These are phyloP conservation scores for Sus scrofa DNA, from an alignment of 2,113 vertebrate genomes.

Conservation along the genomic window T2T-Sscrofa CM000828.6:61417501-61418000, in stretches of 20 bases:
- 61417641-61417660: background rate
- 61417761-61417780: slow-evolving; percentile 65
- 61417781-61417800: background rate
- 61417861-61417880: background rate
- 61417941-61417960: background rate
- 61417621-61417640: background rate
- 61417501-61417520: background rate
- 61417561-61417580: background rate
- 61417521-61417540: background rate
- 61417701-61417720: slow-evolving; percentile 78
- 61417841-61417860: background rate
- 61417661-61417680: slow-evolving; percentile 73
- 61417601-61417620: background rate
- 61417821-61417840: background rate
- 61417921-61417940: background rate
- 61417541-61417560: background rate
- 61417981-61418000: background rate
- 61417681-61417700: slow-evolving; percentile 78
- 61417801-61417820: background rate
- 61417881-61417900: background rate
- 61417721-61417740: slow-evolving; percentile 58
- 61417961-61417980: background rate
- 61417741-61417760: slow-evolving; percentile 66
- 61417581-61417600: background rate
- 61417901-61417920: background rate